A percentile compares a stretch with the other conserved stretches of the same genome.
Evolutionary conservation across 2,888 invertebrate species (phyloP).

Genomic region (Eupeodes latifasciatus): DNA sequence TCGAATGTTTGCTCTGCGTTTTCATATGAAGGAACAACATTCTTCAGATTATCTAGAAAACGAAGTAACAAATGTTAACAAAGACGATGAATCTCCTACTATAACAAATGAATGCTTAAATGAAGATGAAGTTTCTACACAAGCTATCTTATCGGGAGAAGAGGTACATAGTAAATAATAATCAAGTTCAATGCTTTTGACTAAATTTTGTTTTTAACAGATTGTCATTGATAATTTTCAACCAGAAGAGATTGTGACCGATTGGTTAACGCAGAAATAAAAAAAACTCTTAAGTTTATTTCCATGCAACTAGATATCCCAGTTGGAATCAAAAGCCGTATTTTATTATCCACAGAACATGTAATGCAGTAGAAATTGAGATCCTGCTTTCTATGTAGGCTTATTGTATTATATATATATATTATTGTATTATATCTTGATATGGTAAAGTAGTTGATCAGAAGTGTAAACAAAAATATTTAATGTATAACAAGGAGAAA

Average conservation of each 20-base stretch:
- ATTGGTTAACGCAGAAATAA: slow-evolving; percentile 79
- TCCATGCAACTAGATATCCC: too few relatives aligned
- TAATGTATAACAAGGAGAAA: too few relatives aligned
- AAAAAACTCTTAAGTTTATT: neutral
- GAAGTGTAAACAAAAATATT: too few relatives aligned
- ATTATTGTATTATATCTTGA: too few relatives aligned
- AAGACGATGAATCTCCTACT: slow-evolving; percentile 10
- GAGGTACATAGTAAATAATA: slow-evolving; percentile 76
- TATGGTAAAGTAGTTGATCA: too few relatives aligned
- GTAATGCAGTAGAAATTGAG: too few relatives aligned
- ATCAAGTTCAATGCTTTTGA: neutral
- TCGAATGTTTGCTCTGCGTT: slow-evolving; percentile 89
- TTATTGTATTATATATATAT: too few relatives aligned
- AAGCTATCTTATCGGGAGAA: slow-evolving; percentile 80
- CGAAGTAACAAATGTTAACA: slow-evolving; percentile 35
- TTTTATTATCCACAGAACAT: too few relatives aligned
- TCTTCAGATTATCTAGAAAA: slow-evolving; percentile 77
- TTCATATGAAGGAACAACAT: slow-evolving; percentile 89
- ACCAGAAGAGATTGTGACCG: slow-evolving; percentile 82
- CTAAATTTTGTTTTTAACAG: slow-evolving; percentile 77
- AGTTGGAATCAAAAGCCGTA: too few relatives aligned
- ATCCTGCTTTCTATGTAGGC: too few relatives aligned
- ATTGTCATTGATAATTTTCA: slow-evolving; percentile 81
- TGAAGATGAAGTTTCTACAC: slow-evolving; percentile 79
- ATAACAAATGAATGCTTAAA: slow-evolving; percentile 66